Conservation (phyloP, 2,888 invertebrate genomes). For the Hydriomena furcata region DNA sequence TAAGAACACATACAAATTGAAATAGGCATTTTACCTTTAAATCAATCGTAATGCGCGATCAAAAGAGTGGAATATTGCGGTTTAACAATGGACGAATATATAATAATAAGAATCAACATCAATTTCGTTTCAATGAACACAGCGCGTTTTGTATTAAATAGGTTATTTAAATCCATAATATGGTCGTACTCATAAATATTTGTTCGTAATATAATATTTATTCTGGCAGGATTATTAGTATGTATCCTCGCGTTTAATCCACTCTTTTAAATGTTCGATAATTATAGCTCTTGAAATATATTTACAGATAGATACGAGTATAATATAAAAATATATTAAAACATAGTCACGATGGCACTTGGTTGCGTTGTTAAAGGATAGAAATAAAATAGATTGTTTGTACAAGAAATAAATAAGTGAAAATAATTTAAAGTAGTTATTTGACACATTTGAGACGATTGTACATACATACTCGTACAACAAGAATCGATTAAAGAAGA, state of each 20-base stretch:
- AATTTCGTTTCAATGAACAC: conserved; percentile 41
- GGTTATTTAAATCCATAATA: conserved; percentile 43
- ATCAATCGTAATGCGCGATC: conserved; percentile 40
- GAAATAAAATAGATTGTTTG: conserved; percentile 43
- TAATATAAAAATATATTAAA: conserved; percentile 74
- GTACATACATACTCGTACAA: conserved; percentile 24
- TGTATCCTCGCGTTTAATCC: conserved; percentile 53
- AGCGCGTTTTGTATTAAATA: conserved; percentile 45
- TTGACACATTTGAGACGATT: conserved; percentile 56
- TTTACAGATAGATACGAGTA: conserved; percentile 71
- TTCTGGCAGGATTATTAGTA: conserved; percentile 69
- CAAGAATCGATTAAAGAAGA: conserved; percentile 26
- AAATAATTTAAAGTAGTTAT: conserved; percentile 44
- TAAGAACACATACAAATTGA: conserved; percentile 53
- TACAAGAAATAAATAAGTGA: conserved; percentile 46
- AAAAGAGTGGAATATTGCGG: conserved; percentile 60
- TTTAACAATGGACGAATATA: conserved; percentile 57
- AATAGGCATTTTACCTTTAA: conserved; percentile 40
- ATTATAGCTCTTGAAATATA: conserved; percentile 62
- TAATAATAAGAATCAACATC: conserved; percentile 49
- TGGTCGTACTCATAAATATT: conserved; percentile 45
- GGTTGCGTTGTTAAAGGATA: conserved; percentile 71
- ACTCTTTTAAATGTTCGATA: conserved; percentile 61
- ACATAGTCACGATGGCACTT: conserved; percentile 79
- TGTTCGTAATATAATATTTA: conserved; percentile 35